Percentiles rank a stretch among this genome's conserved stretches.
Conservation (phyloP, 2,888 invertebrate genomes). For the Electrophaes corylata region DNA sequence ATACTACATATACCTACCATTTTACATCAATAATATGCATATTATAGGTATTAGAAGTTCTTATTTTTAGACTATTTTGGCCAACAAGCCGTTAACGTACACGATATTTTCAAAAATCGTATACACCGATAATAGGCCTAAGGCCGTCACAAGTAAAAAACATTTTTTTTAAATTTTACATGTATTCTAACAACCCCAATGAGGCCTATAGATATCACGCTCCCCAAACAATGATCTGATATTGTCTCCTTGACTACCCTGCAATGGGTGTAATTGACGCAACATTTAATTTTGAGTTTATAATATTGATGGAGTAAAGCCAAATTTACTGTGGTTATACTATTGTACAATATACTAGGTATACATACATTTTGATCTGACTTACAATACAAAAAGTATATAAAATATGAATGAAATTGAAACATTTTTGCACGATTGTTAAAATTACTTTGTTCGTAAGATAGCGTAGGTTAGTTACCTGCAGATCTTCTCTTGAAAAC, state of each 20-base stretch:
- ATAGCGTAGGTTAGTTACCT: not conserved
- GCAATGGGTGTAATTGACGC: constrained; percentile 16
- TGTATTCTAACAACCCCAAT: constrained; percentile 4
- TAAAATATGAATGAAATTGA: not conserved
- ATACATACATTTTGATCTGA: not conserved
- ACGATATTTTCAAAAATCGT: constrained; percentile 8
- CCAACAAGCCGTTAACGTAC: constrained; percentile 21
- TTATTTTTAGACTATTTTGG: not conserved
- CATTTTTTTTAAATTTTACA: not conserved
- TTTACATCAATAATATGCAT: not conserved
- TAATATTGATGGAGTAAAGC: too few species aligned
- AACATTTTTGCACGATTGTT: constrained; percentile 5
- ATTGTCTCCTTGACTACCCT: constrained; percentile 18
- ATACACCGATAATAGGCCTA: not conserved
- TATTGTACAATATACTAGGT: too few species aligned
- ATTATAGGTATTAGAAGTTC: not conserved
- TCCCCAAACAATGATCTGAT: constrained; percentile 11
- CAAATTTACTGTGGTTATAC: too few species aligned
- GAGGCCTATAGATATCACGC: not conserved
- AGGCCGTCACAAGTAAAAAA: constrained; percentile 6
- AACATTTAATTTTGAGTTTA: not conserved
- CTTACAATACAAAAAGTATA: not conserved
- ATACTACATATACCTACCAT: not conserved
- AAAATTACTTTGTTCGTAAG: not conserved
- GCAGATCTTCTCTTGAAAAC: too few species aligned